These are phyloP conservation scores for Holacanthella duospinosa DNA, from an alignment of 2,888 invertebrate species.

Conservation along the genomic window DNA sequence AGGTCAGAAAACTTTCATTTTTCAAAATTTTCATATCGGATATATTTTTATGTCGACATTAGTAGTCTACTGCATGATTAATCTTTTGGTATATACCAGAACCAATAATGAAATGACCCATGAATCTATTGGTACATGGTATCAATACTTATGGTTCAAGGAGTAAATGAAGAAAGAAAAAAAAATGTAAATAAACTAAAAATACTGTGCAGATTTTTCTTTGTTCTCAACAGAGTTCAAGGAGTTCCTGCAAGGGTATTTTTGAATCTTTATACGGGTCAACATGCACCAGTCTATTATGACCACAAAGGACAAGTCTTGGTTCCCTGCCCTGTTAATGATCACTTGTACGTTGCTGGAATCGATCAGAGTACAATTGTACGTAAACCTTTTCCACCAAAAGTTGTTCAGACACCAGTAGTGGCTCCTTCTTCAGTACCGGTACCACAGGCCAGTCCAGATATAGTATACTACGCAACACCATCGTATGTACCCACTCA, in stretches of 20 bases:
- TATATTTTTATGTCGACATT: too few relatives aligned
- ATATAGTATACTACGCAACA: not conserved
- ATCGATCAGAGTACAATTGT: not conserved
- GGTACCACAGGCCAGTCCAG: not conserved
- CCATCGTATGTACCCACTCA: not conserved
- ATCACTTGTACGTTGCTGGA: slow-evolving; percentile 5
- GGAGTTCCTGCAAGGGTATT: not conserved
- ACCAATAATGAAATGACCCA: too few relatives aligned
- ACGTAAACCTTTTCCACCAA: not conserved
- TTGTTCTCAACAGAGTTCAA: not conserved
- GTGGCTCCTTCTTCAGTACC: not conserved
- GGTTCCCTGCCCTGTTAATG: slow-evolving; percentile 7
- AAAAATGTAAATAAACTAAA: too few relatives aligned
- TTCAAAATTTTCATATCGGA: too few relatives aligned
- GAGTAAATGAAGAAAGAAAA: not conserved
- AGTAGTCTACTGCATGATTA: too few relatives aligned
- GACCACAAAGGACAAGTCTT: slow-evolving; percentile 2
- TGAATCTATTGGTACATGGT: too few relatives aligned
- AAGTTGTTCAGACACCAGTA: not conserved
- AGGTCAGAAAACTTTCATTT: too few relatives aligned
- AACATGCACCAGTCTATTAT: slow-evolving; percentile 1
- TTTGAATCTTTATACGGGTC: slow-evolving; percentile 7
- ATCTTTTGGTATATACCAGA: too few relatives aligned
- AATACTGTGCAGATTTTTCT: not conserved
- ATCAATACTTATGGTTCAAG: not conserved